phyloP scores from a whole-genome alignment of 2,797 vertebrate species.

The Champsocephalus gunnari region DNA sequence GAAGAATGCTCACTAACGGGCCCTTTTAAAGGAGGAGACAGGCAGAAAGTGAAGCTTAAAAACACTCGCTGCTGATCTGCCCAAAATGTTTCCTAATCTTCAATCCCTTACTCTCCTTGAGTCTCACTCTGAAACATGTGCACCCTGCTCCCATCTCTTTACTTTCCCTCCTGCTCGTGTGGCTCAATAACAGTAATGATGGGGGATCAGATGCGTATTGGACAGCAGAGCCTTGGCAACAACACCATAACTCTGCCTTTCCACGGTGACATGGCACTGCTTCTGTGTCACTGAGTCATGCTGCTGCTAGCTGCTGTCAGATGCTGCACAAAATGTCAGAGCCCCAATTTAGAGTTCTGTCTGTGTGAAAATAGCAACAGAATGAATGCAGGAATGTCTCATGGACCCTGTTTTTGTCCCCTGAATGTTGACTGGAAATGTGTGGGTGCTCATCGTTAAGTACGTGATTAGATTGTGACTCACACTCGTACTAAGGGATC shows the following conservation, averaged over 20 bases:
- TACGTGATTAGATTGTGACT: conserved; percentile 66
- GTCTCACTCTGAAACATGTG: conserved; percentile 4
- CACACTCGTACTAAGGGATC: conserved; percentile 40
- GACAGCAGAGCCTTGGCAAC: conserved; percentile 69
- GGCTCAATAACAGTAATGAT: conserved; percentile 21
- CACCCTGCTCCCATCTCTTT: conserved; percentile 5
- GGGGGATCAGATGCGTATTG: conserved; percentile 61
- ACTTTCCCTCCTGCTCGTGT: neutral
- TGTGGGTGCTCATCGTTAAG: conserved; percentile 53
- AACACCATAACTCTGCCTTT: conserved; percentile 62
- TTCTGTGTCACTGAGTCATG: conserved; percentile 80
- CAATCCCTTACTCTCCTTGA: neutral
- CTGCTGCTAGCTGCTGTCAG: conserved; percentile 67
- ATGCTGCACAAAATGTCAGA: conserved; percentile 70
- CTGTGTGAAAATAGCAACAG: conserved; percentile 54
- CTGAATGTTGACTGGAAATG: conserved; percentile 39
- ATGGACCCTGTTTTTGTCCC: conserved; percentile 15
- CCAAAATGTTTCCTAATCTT: conserved; percentile 35
- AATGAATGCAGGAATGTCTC: conserved; percentile 49
- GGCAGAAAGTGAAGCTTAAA: conserved; percentile 39
- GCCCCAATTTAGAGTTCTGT: conserved; percentile 57
- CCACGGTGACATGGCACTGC: conserved; percentile 64
- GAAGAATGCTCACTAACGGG: conserved; percentile 67
- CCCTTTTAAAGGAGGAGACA: conserved; percentile 52
- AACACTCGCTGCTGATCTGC: conserved; percentile 39